These are phyloP conservation scores for Tryphoninae sp. DNA, from an alignment of 2,888 invertebrate genomes.

Conservation along the genomic window DNA sequence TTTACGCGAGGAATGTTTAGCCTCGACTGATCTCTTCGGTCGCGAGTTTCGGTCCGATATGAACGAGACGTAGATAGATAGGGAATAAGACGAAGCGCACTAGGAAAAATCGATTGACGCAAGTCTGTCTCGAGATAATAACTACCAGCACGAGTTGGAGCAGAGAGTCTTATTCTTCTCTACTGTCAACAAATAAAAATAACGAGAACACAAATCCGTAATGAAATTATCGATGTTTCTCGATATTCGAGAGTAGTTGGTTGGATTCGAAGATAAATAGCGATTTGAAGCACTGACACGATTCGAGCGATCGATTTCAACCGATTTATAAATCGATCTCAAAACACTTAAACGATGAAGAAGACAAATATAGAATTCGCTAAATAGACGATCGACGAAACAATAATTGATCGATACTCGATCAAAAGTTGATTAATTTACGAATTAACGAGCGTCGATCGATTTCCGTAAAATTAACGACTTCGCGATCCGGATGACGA, in stretches of 20 bases:
- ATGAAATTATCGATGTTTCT: slow-evolving; percentile 32
- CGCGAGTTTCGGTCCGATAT: slow-evolving; percentile 35
- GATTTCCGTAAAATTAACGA: not conserved
- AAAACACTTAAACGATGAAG: not conserved
- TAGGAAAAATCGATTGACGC: slow-evolving; percentile 77
- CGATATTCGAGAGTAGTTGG: slow-evolving; percentile 14
- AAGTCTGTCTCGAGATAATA: slow-evolving; percentile 70
- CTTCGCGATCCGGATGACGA: slow-evolving; percentile 12
- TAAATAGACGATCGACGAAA: not conserved
- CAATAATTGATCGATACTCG: not conserved
- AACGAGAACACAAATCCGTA: slow-evolving; percentile 44
- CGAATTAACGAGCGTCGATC: not conserved
- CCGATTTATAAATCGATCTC: not conserved
- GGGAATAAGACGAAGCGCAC: slow-evolving; percentile 26
- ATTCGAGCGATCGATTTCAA: not conserved
- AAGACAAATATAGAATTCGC: too few species aligned
- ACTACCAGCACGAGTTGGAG: slow-evolving; percentile 65
- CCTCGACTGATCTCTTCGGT: slow-evolving; percentile 51
- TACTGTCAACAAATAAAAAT: slow-evolving; percentile 52
- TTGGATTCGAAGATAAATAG: not conserved
- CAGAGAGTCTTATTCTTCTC: slow-evolving; percentile 51
- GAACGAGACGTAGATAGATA: slow-evolving; percentile 23
- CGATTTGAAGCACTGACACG: not conserved
- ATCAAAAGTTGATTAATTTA: not conserved
- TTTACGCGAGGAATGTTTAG: slow-evolving; percentile 54